Base-by-base conservation (phyloP, 1,140 invertebrate genomes). In the Lepidurus apus region DNA sequence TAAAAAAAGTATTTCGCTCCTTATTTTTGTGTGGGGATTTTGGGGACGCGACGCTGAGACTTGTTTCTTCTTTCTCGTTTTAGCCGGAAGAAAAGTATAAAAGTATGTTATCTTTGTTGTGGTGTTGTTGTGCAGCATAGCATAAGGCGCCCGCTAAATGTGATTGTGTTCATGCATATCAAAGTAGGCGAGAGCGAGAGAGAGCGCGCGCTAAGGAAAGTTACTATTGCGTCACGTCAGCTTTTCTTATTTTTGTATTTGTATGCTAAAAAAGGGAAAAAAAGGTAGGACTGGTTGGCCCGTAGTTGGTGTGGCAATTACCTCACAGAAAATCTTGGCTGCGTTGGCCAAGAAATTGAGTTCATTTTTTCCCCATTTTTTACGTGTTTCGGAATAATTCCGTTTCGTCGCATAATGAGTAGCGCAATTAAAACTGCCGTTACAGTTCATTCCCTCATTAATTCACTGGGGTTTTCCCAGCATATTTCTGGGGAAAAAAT, bases 161-260 rank as follows among this genome's bases (percentile, higher is more conserved):
- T 65, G 53, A 65, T 65, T 65, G 53, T 65, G 53, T 21, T 65
- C 53, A 65, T 65, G 53, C 53, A 65, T 65, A 65, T 13, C 17
- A 65, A 65, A 65, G 53, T 65, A 65, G 53, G 53, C 53, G 53
- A n/a, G 17, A 65, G 53, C 4, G 53, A n/a, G 13, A 21, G 21
- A 65, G 47, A 65, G 21, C 13, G 21, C n/a, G 6, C 6, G 17
- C 53, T 65, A 65, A 21, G 53, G 21, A 65, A 65, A 65, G 53
- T 65, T 65, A 21, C 53, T 21, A 17, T 65, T 13, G 53, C 53
- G 21, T 65, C 53, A 65, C 53, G 21, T 65, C 53, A 65, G 53
- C 53, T 65, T 13, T 13, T 65, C 53, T 65, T 65, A n/a, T 47
- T 65, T 21, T 65, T n/a, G 53, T 65, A 1, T 65, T n/a, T 65